Evolutionary conservation across 2,888 invertebrate species (phyloP), one percentile per base, ranked within the genome.

Genomic region (Elysia crispata): DNA sequence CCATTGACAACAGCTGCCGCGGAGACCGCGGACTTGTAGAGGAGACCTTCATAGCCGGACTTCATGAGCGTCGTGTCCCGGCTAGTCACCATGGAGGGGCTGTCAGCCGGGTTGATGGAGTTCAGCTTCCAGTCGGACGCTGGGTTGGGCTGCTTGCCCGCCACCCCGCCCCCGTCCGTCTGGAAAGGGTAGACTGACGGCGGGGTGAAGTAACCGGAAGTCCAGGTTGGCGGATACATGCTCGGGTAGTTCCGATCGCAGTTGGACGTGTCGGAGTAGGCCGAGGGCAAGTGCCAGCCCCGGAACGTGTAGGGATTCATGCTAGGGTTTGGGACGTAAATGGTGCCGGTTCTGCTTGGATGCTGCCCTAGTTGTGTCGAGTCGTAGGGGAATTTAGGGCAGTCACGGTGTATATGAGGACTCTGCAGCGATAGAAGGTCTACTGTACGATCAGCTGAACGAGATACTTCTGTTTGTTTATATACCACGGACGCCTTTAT

Each of bases 231-330:
- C 41, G 85, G 83, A 80, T 89, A 89, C 87, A 89, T 88, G 72
- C 82, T 67, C 66, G 88, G 87, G 81, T 89, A 87, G 82, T 87
- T 87, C 73, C 89, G 81, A 76, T 89, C 89, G 83, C 87, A 88
- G 79, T 87, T 88, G 20, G 87, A 81, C 18, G 87, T 84, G 81
- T 89, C 88, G 30, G 87, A 84, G 79, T 89, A 89, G 25, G 89
- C 88, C 50, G 85, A 67, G n/a, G 89, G 89, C 77, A 89, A 81
- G 81, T 89, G 89, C 89, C 89, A 89, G 76, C 89, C 87, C 62
- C 89, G 86, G 83, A 89, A 87, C 69, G 88, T 86, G 83, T 89
- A 89, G 15, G 89, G 89, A 79, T 89, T 89, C 89, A 89, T 89
- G 41, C 41, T 11, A 11, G 3, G 3, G 11, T 3, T 6, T 3